Conservation (phyloP, 2,113 vertebrate species). For the Gnathonemus echidnorhynchus region DNA sequence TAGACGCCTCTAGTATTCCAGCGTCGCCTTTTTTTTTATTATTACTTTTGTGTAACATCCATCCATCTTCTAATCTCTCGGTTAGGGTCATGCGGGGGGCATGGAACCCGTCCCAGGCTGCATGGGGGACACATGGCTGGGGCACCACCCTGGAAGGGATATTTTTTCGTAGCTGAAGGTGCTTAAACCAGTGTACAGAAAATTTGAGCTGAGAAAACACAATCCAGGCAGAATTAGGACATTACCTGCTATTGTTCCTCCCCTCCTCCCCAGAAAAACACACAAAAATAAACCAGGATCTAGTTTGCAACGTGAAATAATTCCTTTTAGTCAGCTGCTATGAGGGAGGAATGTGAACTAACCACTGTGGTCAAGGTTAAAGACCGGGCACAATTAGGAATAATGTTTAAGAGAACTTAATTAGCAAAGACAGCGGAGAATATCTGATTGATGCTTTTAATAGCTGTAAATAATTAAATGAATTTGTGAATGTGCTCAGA, state of each 20-base stretch:
- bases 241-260: neutral
- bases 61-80: neutral
- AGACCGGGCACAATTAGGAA: neutral
- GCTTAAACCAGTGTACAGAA: neutral
- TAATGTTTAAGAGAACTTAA: neutral
- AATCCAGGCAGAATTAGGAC: neutral
- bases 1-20: neutral
- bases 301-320: neutral
- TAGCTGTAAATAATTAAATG: slow-evolving; percentile 1
- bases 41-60: neutral
- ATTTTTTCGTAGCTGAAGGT: neutral
- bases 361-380: neutral
- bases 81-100: neutral
- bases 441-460: neutral
- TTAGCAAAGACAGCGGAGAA: neutral
- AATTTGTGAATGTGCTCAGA: neutral
- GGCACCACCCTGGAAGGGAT: neutral
- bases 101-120: neutral
- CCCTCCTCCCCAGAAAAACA: neutral
- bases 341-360: neutral
- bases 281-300: slow-evolving; percentile 3
- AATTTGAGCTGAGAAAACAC: neutral
- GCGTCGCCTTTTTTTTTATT: neutral
- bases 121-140: neutral
- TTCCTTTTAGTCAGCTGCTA: neutral